phyloP scores from a whole-genome alignment of 2,797 vertebrate species.

The Pangasius sanitwongsei region DNA sequence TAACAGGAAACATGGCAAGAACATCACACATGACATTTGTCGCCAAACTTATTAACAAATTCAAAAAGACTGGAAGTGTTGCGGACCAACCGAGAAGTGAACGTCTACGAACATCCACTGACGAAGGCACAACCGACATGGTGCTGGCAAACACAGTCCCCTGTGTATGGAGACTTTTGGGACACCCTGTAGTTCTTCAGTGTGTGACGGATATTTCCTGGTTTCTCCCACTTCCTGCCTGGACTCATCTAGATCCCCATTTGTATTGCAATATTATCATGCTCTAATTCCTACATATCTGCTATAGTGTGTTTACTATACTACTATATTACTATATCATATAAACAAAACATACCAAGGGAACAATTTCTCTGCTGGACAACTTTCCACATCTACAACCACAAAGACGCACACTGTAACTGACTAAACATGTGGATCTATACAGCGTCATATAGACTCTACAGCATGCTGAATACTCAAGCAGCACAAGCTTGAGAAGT shows the following conservation, averaged over 20 bases:
- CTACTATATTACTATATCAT: not conserved
- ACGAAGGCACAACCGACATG: too few relatives aligned
- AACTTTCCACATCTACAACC: slow-evolving; percentile 58
- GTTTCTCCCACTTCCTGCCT: not conserved
- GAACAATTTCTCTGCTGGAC: slow-evolving; percentile 69
- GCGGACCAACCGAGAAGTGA: too few relatives aligned
- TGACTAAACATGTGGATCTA: slow-evolving; percentile 26
- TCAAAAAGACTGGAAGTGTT: too few relatives aligned
- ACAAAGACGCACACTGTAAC: not conserved
- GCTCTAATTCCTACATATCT: not conserved
- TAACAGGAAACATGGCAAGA: too few relatives aligned
- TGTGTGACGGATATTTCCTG: not conserved
- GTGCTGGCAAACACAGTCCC: too few relatives aligned
- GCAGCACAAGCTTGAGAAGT: slow-evolving; percentile 8
- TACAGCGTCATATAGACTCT: slow-evolving; percentile 35
- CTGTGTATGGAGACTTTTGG: too few relatives aligned
- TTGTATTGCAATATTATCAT: not conserved
- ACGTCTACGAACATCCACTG: too few relatives aligned
- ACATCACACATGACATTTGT: too few relatives aligned
- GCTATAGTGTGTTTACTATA: slow-evolving; percentile 58
- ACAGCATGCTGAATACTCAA: slow-evolving; percentile 46
- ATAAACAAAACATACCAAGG: slow-evolving; percentile 15
- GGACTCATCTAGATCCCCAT: not conserved
- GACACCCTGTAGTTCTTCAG: not conserved
- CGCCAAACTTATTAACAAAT: too few relatives aligned